Conservation (phyloP, 2,888 invertebrate species). For the Biston betularia region DNA sequence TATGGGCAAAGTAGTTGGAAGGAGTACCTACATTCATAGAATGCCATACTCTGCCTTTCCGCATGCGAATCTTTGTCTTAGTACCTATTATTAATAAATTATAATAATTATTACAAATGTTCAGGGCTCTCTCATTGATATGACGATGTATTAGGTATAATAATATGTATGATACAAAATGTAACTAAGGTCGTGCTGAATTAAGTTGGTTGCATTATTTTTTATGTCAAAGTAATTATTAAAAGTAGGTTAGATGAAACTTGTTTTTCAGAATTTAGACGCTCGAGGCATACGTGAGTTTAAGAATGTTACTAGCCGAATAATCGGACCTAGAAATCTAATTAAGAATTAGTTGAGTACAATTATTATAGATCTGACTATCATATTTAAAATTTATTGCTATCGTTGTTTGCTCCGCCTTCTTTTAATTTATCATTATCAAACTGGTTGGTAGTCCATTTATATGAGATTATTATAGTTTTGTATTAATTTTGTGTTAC, state of each 20-base stretch:
- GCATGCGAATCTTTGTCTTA: too few relatives aligned
- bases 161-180: too few relatives aligned
- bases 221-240: neutral
- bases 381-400: constrained; percentile 8
- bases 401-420: constrained; percentile 3
- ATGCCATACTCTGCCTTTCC: too few relatives aligned
- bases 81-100: too few relatives aligned
- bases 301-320: neutral
- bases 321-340: constrained; percentile 3
- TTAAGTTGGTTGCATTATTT: too few relatives aligned
- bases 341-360: neutral
- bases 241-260: neutral
- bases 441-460: neutral
- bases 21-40: too few relatives aligned
- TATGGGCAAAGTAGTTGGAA: too few relatives aligned
- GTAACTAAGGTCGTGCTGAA: too few relatives aligned
- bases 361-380: neutral
- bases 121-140: too few relatives aligned
- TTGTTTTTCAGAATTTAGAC: neutral
- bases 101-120: too few relatives aligned
- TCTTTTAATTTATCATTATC: constrained; percentile 5
- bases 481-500: too few relatives aligned
- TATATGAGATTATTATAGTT: neutral
- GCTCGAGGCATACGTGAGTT: neutral
- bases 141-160: neutral